Evolutionary conservation across 2,113 vertebrate species (phyloP).

Genomic region (Megaleporinus macrocephalus): DNA sequence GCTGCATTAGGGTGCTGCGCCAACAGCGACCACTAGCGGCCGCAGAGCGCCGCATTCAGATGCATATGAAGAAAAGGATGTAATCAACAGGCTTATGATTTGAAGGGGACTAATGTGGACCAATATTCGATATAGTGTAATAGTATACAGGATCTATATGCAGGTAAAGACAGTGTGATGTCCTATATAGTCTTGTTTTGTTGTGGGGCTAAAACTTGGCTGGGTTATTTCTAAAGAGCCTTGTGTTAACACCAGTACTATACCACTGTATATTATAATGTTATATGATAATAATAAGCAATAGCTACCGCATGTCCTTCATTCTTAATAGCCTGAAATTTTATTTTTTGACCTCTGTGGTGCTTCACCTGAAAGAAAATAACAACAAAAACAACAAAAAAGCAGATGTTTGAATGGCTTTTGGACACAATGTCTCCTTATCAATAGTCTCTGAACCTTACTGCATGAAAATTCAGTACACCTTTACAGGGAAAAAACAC

Average conservation of each 20-base stretch:
- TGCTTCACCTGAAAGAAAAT: not conserved
- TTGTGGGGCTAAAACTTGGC: too few relatives aligned
- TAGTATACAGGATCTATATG: not conserved
- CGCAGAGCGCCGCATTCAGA: not conserved
- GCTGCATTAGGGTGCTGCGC: conserved; percentile 82
- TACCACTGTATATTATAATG: too few relatives aligned
- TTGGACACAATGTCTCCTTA: not conserved
- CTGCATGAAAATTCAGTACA: not conserved
- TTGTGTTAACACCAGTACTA: too few relatives aligned
- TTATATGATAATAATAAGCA: too few relatives aligned
- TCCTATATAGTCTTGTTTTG: too few relatives aligned
- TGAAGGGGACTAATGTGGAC: not conserved
- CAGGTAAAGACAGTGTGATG: not conserved
- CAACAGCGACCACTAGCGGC: conserved; percentile 88
- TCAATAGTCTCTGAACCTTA: not conserved
- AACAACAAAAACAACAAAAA: too few relatives aligned
- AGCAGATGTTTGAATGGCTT: not conserved
- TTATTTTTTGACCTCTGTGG: not conserved
- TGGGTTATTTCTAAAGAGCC: too few relatives aligned
- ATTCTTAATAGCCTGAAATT: not conserved
- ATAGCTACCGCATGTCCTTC: too few relatives aligned
- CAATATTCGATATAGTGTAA: not conserved
- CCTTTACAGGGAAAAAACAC: not conserved
- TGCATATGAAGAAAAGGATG: not conserved
- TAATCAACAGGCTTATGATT: conserved; percentile 63